Evolutionary conservation across 2,113 vertebrate species (phyloP).

Genomic region (Melozone crissalis): DNA sequence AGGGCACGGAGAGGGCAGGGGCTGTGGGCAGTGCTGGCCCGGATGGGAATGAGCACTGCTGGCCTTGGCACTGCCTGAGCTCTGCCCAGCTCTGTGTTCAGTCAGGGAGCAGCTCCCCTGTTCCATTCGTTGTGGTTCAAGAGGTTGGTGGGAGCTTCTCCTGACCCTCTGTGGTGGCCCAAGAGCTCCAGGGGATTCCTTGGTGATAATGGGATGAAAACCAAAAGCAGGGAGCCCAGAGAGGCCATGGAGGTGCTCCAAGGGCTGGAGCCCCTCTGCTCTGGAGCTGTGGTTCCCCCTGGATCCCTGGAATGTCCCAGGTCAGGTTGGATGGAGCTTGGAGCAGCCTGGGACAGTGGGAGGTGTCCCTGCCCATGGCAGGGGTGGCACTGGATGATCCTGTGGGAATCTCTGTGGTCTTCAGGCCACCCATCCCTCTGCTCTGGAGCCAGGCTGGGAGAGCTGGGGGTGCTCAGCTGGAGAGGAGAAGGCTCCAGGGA

Average conservation of each 20-base stretch:
- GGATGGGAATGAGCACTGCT: neutral
- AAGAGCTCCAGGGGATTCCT: neutral
- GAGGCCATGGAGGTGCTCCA: fast-evolving
- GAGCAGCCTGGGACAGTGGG: neutral
- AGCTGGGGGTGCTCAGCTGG: too few relatives aligned
- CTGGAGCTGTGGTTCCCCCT: neutral
- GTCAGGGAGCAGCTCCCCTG: neutral
- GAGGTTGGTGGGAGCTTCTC: neutral
- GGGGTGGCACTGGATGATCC: too few relatives aligned
- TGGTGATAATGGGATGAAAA: neutral
- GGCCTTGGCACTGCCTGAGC: neutral
- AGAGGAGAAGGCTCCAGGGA: too few relatives aligned
- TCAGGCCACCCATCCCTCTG: too few relatives aligned
- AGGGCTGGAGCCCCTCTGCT: neutral
- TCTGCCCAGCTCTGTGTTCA: neutral
- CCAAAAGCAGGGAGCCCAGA: neutral
- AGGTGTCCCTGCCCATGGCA: neutral
- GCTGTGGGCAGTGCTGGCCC: neutral
- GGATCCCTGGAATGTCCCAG: too few relatives aligned
- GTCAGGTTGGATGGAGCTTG: too few relatives aligned
- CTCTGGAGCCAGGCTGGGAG: too few relatives aligned
- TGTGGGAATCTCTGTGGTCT: too few relatives aligned
- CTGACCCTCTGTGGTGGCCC: neutral
- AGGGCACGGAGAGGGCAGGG: neutral
- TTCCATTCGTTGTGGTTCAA: neutral